Conservation (phyloP, 2,888 invertebrate species). For the Agelastica alni region DNA sequence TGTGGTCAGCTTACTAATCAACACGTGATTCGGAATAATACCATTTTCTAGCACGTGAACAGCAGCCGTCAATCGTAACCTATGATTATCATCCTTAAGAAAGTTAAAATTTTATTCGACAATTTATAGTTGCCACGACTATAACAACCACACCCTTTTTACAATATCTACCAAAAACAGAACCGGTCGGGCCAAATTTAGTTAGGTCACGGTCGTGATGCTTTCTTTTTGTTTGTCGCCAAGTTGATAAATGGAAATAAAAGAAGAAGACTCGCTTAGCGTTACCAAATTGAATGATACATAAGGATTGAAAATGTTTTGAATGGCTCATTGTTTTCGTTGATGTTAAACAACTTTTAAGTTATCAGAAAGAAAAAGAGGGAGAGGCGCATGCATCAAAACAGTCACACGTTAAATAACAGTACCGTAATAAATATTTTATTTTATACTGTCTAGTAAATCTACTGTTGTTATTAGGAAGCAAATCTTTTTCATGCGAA, state of each 20-base stretch:
- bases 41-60: too few relatives aligned
- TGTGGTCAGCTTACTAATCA: too few relatives aligned
- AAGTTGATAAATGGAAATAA: constrained; percentile 9
- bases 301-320: constrained; percentile 1
- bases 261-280: constrained; percentile 1
- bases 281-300: constrained; percentile 14
- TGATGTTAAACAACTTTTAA: background rate
- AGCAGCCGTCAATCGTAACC: too few relatives aligned
- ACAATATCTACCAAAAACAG: constrained; percentile 12
- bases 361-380: background rate
- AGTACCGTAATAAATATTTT: too few relatives aligned
- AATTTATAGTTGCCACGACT: background rate
- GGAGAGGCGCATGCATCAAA: too few relatives aligned
- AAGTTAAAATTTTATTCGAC: too few relatives aligned
- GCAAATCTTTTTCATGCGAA: too few relatives aligned
- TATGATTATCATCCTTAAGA: too few relatives aligned
- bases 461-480: too few relatives aligned
- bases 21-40: too few relatives aligned
- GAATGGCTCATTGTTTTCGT: background rate
- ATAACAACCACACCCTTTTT: constrained; percentile 23
- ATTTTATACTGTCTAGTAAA: too few relatives aligned
- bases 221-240: constrained; percentile 22
- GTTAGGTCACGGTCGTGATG: constrained; percentile 24
- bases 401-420: too few relatives aligned
- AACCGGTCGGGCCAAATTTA: constrained; percentile 25